Evolutionary conservation across 2,113 vertebrate genomes (phyloP).

Genomic region (Cyprinodon variegatus): DNA sequence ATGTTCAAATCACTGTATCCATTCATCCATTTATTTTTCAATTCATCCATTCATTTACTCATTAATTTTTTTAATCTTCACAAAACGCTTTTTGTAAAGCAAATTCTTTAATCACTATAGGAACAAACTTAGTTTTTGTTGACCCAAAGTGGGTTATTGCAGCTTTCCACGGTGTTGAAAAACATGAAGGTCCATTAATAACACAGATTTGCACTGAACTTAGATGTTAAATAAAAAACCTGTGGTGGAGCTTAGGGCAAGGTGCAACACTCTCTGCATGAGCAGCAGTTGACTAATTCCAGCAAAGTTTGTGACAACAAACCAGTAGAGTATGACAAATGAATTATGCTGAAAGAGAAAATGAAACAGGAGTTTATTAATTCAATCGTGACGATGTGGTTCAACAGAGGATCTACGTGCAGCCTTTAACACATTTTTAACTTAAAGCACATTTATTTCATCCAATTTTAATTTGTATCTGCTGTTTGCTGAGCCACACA

Average conservation of each 20-base stretch:
- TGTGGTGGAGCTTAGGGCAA: conserved; percentile 2
- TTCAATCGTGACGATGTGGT: conserved; percentile 29
- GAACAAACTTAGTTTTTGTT: neutral
- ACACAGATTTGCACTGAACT: neutral
- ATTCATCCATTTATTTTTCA: too few relatives aligned
- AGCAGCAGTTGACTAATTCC: conserved; percentile 19
- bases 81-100: too few relatives aligned
- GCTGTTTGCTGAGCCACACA: conserved; percentile 7
- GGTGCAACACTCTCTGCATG: neutral
- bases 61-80: too few relatives aligned
- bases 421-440: conserved; percentile 45
- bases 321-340: conserved; percentile 54
- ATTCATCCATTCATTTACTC: too few relatives aligned
- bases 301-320: conserved; percentile 41
- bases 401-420: conserved; percentile 13
- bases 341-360: conserved; percentile 12
- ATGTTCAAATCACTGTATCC: too few relatives aligned
- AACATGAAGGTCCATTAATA: neutral
- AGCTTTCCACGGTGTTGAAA: neutral
- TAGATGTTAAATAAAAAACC: conserved; percentile 38
- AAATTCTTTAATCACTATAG: too few relatives aligned
- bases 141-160: neutral
- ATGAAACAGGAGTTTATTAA: conserved; percentile 42
- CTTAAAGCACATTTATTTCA: conserved; percentile 22
- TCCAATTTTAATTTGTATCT: conserved; percentile 27